phyloP scores from a whole-genome alignment of 1,140 invertebrate species.

The Cyrtorhinus lividipennis region DNA sequence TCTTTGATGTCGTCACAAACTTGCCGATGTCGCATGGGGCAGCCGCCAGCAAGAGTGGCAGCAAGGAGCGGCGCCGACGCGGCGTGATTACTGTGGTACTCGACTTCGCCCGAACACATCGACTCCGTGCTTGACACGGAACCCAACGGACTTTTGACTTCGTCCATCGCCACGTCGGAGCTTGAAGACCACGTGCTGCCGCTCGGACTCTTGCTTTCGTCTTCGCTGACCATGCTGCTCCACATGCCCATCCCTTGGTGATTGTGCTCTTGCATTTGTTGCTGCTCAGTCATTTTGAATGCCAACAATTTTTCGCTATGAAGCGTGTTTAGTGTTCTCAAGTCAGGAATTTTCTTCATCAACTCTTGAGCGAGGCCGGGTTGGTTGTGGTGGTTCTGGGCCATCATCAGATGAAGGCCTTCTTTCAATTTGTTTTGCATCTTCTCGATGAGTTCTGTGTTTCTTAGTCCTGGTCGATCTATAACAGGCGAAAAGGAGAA shows the following conservation, averaged over 20 bases:
- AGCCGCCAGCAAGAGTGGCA: constrained; percentile 55
- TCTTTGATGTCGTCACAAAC: constrained; percentile 62
- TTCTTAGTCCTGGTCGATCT: constrained; percentile 81
- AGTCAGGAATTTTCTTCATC: constrained; percentile 86
- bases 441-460: constrained; percentile 78
- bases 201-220: constrained; percentile 37
- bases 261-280: constrained; percentile 43
- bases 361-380: constrained; percentile 69
- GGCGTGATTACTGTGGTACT: constrained; percentile 32
- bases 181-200: constrained; percentile 49
- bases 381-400: constrained; percentile 68
- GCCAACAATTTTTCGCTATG: constrained; percentile 92
- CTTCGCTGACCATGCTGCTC: constrained; percentile 30
- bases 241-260: constrained; percentile 39
- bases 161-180: constrained; percentile 52
- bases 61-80: constrained; percentile 54
- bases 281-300: constrained; percentile 79
- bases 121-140: constrained; percentile 75
- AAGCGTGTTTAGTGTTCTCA: constrained; percentile 85
- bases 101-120: constrained; percentile 47
- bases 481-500: constrained; percentile 23
- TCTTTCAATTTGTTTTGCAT: constrained; percentile 79
- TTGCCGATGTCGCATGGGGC: constrained; percentile 42
- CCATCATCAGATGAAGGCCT: constrained; percentile 71
- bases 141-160: constrained; percentile 65